Evolutionary conservation across 2,888 invertebrate genomes (phyloP).

Genomic region (Cynaeus angustus): DNA sequence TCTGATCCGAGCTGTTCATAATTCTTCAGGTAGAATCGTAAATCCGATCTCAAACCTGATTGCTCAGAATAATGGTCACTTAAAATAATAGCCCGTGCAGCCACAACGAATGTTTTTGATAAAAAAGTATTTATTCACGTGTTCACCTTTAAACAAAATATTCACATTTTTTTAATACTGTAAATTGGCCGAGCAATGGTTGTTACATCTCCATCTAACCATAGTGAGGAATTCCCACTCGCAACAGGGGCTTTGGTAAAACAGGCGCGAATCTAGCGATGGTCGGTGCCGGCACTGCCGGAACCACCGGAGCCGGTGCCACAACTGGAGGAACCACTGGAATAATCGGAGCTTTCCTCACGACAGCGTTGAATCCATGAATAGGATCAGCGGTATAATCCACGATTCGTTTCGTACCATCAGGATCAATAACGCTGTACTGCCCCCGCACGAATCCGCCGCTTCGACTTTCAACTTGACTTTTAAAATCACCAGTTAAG

Average conservation of each 20-base stretch:
- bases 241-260: constrained; percentile 42
- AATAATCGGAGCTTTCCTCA: constrained; percentile 71
- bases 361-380: constrained; percentile 76
- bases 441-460: constrained; percentile 75
- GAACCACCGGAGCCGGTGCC: constrained; percentile 48
- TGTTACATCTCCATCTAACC: neutral
- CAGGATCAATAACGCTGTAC: constrained; percentile 75
- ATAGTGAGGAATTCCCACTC: constrained; percentile 18
- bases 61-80: too few species aligned
- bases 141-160: too few species aligned
- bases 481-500: constrained; percentile 75
- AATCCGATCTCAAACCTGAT: too few species aligned
- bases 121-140: too few species aligned
- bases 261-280: constrained; percentile 53
- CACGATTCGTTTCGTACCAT: constrained; percentile 74
- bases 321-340: constrained; percentile 54
- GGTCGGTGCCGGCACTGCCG: constrained; percentile 50
- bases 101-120: too few species aligned
- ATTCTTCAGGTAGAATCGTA: too few species aligned
- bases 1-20: too few species aligned
- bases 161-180: neutral
- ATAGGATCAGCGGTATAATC: constrained; percentile 76
- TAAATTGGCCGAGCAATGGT: neutral
- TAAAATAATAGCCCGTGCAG: too few species aligned
- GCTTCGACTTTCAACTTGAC: constrained; percentile 73